Evolutionary conservation across 2,888 invertebrate genomes (phyloP).

Genomic region (Alviniconcha strummeri): DNA sequence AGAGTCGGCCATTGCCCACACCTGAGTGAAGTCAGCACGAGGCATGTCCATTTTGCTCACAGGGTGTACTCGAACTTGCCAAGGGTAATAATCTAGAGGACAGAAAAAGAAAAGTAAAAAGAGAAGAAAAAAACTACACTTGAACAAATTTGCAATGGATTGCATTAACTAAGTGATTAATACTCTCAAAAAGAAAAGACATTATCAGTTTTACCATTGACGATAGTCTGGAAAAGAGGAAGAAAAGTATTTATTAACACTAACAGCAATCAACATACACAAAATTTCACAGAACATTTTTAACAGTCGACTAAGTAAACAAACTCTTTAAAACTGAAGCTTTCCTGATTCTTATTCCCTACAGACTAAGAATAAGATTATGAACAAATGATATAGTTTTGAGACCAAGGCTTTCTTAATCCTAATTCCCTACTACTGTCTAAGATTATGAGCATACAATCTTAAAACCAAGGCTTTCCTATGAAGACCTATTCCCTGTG

Average conservation of each 20-base stretch:
- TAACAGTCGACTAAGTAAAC: background rate
- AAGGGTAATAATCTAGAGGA: constrained; percentile 11
- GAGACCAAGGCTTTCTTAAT: too few relatives aligned
- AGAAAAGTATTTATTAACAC: too few relatives aligned
- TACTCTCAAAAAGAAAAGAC: too few relatives aligned
- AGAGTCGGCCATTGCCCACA: constrained; percentile 28
- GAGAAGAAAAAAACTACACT: background rate
- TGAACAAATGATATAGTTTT: too few relatives aligned
- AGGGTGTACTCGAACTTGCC: constrained; percentile 32
- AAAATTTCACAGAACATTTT: background rate
- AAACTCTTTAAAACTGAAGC: background rate
- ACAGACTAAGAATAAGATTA: too few relatives aligned
- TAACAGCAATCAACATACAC: too few relatives aligned
- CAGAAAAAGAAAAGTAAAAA: background rate
- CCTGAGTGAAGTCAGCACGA: constrained; percentile 23
- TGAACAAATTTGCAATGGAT: background rate
- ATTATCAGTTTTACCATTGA: background rate
- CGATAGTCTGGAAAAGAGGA: background rate
- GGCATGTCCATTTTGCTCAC: constrained; percentile 3
- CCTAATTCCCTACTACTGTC: too few relatives aligned
- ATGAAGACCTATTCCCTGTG: too few relatives aligned
- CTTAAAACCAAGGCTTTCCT: too few relatives aligned
- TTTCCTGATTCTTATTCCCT: too few relatives aligned
- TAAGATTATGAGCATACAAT: too few relatives aligned
- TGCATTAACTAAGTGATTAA: background rate